Evolutionary conservation across 2,113 vertebrate species (phyloP), one percentile per base, ranked within the genome.

Genomic region (Lipophrys pholis): DNA sequence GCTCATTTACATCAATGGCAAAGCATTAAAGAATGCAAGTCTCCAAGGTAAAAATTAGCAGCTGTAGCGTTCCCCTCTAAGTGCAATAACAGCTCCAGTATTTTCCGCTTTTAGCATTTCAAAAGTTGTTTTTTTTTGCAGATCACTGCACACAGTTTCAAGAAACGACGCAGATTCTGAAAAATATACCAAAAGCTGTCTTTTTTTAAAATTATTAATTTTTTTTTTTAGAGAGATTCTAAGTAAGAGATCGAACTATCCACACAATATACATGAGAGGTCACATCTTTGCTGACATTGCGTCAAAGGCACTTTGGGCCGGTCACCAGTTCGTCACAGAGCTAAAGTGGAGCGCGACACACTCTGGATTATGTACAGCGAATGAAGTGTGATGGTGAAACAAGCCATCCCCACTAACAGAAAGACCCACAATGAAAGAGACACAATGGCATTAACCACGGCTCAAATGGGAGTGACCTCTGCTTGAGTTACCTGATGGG

Each of bases 11-110:
- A 89, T 87, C 66, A 70, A 66, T 76, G 73, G 69, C 69, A 76
- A 53, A 48, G 72, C 80, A 82, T 79, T 87, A 82, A 86, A 86
- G 84, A 54, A 49, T 81, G 81, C 57, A 48, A 66, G 55, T 87
- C 84, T 88, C 87, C 54, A 36, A 78, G 84, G 86, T 89, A 68
- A 81, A 89, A 87, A 81, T 83, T 64, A 86, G 75, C 58, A 11
- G 59, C 66, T 80, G 46, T 40, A 35, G 53, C 76, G 43, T 78
- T 71, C n/a, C 56, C 72, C 51, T 45, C 12, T 74, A 76, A 79
- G 75, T n/a, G 42, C 59, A 73, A 63, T 70, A 75, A 76, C 50
- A 66, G 16, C 50, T 73, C 30, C 51, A 48, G 52, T 55, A 12
- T 68, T 76, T 30, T 78, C 78, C 48, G 61, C 38, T 60, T 70